Percentiles rank a stretch among this genome's conserved stretches.
Conservation (phyloP, 2,797 vertebrate genomes). For the Spea hammondii region DNA sequence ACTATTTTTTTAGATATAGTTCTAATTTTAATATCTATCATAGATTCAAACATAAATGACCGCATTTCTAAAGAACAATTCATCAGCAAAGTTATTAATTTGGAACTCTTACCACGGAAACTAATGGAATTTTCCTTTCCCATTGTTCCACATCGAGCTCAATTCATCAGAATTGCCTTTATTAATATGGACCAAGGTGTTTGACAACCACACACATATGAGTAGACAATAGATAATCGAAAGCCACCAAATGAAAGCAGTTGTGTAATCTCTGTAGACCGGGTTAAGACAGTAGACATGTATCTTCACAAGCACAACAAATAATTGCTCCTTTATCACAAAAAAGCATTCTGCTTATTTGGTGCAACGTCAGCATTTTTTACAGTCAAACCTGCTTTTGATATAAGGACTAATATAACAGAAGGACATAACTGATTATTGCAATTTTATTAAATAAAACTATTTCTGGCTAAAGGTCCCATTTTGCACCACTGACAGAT, state of each 20-base stretch:
- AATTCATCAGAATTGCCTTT: no score
- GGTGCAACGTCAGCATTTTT: conserved; percentile 37
- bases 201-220: no score
- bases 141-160: no score
- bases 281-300: conserved; percentile 29
- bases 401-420: conserved; percentile 40
- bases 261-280: conserved; percentile 28
- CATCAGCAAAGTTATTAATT: no score
- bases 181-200: no score
- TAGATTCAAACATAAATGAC: no score
- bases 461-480: conserved; percentile 39
- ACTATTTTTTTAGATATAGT: no score
- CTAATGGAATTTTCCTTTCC: no score
- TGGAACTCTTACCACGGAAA: no score
- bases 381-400: conserved; percentile 32
- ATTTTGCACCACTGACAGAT: conserved; percentile 27
- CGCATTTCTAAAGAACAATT: no score
- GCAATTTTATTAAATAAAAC: conserved; percentile 49
- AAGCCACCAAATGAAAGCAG: not conserved
- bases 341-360: conserved; percentile 29
- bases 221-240: not conserved
- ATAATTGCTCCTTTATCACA: conserved; percentile 48
- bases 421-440: conserved; percentile 40
- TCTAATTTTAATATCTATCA: no score
- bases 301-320: conserved; percentile 32